These are phyloP conservation scores for Muscina levida DNA, from an alignment of 2,888 invertebrate species.

Conservation along the genomic window DNA sequence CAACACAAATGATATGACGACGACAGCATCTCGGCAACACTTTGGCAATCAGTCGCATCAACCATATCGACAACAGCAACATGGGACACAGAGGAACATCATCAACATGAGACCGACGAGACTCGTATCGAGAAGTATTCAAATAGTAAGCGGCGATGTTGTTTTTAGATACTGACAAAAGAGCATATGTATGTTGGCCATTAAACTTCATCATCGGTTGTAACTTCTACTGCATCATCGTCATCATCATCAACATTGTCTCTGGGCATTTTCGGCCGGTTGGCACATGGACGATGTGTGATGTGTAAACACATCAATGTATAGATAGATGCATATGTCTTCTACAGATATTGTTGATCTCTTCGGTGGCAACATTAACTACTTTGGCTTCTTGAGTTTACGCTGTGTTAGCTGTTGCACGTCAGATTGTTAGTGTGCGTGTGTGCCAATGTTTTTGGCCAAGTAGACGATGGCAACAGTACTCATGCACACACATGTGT, in stretches of 20 bases:
- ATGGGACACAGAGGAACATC: background rate
- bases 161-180: background rate
- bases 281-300: no score
- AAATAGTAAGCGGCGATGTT: background rate
- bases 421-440: background rate
- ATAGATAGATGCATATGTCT: no score
- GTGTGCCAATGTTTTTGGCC: background rate
- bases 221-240: background rate
- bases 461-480: background rate
- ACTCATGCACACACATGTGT: background rate
- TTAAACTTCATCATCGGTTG: background rate
- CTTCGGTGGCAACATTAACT: background rate
- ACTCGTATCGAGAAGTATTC: constrained; percentile 5
- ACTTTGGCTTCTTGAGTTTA: background rate
- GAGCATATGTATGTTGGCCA: constrained; percentile 6
- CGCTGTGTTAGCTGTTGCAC: background rate
- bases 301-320: constrained; percentile 21
- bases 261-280: background rate
- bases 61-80: constrained; percentile 19
- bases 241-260: no score
- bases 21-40: background rate
- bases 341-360: background rate
- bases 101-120: background rate
- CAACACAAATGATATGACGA: no score
- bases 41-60: constrained; percentile 23